Evolutionary conservation across 2,797 vertebrate genomes (phyloP).

Genomic region (Melanotaenia nigrans): DNA sequence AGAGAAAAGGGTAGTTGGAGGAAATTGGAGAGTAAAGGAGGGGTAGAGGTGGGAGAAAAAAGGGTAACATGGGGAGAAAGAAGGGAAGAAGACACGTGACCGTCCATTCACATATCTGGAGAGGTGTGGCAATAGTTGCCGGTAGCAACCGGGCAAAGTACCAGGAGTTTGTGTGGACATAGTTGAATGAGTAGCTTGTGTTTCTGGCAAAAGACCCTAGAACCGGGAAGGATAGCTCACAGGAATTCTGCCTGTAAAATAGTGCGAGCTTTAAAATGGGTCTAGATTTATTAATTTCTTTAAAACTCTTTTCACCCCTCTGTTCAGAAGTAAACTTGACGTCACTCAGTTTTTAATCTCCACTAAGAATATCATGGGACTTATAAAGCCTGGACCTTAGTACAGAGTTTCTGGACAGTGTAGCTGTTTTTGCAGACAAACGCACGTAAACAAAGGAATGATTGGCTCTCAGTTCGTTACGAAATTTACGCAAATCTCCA

Average conservation of each 20-base stretch:
- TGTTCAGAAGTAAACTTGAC: background rate
- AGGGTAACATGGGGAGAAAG: slow-evolving; percentile 14
- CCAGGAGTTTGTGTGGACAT: slow-evolving; percentile 45
- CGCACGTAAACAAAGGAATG: background rate
- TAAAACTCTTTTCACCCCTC: background rate
- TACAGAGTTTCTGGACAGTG: background rate
- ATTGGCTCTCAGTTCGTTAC: background rate
- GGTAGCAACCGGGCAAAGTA: slow-evolving; percentile 69
- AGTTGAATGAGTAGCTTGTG: slow-evolving; percentile 75
- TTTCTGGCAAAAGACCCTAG: slow-evolving; percentile 54
- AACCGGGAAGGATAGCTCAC: slow-evolving; percentile 35
- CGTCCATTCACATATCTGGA: slow-evolving; percentile 72
- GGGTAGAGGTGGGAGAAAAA: slow-evolving; percentile 6
- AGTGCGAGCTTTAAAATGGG: slow-evolving; percentile 47
- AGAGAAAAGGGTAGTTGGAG: slow-evolving; percentile 24
- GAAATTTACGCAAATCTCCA: slow-evolving; percentile 18
- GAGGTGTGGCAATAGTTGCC: slow-evolving; percentile 68
- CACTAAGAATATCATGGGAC: slow-evolving; percentile 2
- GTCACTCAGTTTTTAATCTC: slow-evolving; percentile 10
- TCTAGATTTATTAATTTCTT: background rate
- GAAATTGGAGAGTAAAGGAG: slow-evolving; percentile 35
- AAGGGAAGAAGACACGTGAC: slow-evolving; percentile 36
- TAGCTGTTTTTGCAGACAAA: background rate
- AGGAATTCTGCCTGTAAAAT: slow-evolving; percentile 54
- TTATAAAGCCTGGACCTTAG: background rate